Evolutionary conservation across 2,113 vertebrate genomes (phyloP).

Genomic region (Tachuris rubrigastra): DNA sequence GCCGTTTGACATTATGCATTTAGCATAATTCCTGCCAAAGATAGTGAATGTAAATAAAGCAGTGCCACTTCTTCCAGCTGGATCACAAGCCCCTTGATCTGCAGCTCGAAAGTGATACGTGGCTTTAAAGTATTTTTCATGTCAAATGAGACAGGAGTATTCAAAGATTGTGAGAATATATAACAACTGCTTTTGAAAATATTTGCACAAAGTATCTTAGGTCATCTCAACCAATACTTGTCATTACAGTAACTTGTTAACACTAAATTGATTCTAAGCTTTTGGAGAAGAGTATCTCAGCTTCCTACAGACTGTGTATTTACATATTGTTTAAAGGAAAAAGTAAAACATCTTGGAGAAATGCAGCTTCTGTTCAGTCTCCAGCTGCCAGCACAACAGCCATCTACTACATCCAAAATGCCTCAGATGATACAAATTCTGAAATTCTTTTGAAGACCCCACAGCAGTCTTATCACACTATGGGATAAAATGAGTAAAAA

Average conservation of each 20-base stretch:
- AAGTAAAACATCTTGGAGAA: neutral
- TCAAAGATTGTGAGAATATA: neutral
- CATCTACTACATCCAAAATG: neutral
- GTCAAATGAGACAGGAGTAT: neutral
- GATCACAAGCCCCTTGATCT: neutral
- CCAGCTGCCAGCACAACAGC: neutral
- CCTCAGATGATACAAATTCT: neutral
- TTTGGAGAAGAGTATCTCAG: neutral
- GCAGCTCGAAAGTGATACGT: neutral
- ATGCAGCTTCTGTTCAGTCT: neutral
- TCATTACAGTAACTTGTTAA: neutral
- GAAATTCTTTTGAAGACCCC: neutral
- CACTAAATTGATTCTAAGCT: neutral
- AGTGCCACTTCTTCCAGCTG: neutral
- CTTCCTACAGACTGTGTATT: neutral
- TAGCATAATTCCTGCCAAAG: neutral
- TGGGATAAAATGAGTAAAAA: neutral
- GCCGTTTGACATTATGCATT: neutral
- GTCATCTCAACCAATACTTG: neutral
- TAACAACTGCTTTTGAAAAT: neutral
- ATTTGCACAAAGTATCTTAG: neutral
- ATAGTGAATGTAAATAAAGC: neutral
- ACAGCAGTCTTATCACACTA: neutral
- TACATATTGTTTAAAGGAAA: neutral
- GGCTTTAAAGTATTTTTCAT: neutral